Conservation (phyloP, 2,888 invertebrate genomes). For the Phytoseiulus persimilis region DNA sequence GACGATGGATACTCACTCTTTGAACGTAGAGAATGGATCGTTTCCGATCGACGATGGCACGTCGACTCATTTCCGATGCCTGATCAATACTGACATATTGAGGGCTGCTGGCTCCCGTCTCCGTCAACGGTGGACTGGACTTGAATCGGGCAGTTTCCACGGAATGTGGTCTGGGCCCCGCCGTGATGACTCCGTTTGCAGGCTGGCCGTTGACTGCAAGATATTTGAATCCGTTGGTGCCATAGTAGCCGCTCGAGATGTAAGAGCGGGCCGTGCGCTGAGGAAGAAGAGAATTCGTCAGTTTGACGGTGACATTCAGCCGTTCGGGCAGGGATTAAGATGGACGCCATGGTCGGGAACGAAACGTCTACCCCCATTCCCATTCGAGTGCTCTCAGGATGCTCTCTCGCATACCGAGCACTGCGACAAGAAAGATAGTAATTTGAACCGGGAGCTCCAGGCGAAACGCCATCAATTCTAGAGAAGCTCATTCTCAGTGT, state of each 20-base stretch:
- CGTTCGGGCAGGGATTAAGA: background rate
- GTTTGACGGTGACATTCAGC: background rate
- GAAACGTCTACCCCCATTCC: too few relatives aligned
- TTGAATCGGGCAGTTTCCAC: background rate
- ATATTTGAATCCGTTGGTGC: conserved; percentile 31
- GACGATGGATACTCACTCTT: background rate
- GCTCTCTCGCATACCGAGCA: too few relatives aligned
- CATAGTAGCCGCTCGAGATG: conserved; percentile 30
- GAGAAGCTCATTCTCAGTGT: too few relatives aligned
- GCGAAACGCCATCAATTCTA: too few relatives aligned
- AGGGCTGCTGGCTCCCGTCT: conserved; percentile 21
- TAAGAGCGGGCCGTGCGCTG: conserved; percentile 29
- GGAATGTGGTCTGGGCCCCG: background rate
- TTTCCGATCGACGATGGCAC: conserved; percentile 13
- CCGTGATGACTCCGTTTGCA: conserved; percentile 7
- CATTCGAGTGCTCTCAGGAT: too few relatives aligned
- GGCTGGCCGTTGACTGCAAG: conserved; percentile 25
- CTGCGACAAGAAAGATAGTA: too few relatives aligned
- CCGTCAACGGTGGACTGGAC: conserved; percentile 27
- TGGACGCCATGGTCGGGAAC: background rate
- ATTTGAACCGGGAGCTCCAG: too few relatives aligned
- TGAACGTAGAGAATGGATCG: conserved; percentile 33
- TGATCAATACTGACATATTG: conserved; percentile 35
- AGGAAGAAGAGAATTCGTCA: background rate
- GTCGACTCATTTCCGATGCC: conserved; percentile 26